Evolutionary conservation across 2,797 vertebrate species (phyloP).

Genomic region (Sebastes dallii): DNA sequence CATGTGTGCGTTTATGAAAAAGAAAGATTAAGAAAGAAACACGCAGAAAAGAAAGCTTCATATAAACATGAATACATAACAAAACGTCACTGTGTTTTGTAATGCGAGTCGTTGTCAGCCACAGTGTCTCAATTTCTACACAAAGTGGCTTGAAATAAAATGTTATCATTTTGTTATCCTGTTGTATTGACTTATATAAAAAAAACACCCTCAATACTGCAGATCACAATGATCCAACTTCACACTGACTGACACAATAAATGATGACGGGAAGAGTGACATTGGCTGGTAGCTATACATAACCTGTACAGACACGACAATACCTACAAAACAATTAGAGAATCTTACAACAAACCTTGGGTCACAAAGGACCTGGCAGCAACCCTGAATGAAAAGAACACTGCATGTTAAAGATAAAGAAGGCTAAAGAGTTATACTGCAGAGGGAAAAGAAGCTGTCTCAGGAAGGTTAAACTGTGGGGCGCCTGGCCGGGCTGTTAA

Average conservation of each 20-base stretch:
- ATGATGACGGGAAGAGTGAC: neutral
- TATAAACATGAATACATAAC: neutral
- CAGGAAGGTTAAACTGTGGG: neutral
- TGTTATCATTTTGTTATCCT: neutral
- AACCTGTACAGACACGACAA: neutral
- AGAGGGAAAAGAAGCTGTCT: neutral
- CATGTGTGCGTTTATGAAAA: constrained; percentile 2
- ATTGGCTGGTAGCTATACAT: neutral
- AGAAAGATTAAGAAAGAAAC: constrained; percentile 1
- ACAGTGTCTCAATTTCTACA: neutral
- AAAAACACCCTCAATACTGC: neutral
- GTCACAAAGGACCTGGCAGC: neutral
- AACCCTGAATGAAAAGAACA: neutral
- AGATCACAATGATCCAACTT: neutral
- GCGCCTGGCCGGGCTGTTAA: neutral
- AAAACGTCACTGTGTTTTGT: neutral
- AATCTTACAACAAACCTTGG: neutral
- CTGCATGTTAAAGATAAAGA: neutral
- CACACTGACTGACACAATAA: neutral
- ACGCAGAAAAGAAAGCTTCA: neutral
- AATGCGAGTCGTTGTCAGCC: neutral
- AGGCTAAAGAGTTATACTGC: neutral
- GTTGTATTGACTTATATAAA: neutral
- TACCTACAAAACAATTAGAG: neutral
- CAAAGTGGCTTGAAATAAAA: neutral